These are phyloP conservation scores for Loris lydekkerianus DNA, from an alignment of 2,797 vertebrate species.

Conservation along the genomic window DNA sequence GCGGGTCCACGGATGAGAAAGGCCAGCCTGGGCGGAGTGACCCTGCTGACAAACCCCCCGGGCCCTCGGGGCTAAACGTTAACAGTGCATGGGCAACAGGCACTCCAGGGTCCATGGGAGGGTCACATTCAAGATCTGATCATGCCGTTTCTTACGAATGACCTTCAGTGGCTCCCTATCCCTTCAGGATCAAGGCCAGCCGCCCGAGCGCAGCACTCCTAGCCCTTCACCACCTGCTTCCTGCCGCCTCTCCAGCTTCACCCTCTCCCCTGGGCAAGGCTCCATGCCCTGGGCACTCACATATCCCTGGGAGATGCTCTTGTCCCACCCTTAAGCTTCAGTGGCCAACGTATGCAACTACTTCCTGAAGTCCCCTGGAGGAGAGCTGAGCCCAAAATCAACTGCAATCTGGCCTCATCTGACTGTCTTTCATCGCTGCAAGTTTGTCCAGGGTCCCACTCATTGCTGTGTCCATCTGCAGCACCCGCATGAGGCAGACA, in stretches of 20 bases:
- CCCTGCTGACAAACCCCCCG: background rate
- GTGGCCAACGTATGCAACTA: too few relatives aligned
- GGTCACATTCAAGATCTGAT: background rate
- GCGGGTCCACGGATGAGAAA: accelerated
- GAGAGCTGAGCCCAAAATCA: accelerated
- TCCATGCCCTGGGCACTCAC: background rate
- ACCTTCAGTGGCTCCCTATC: background rate
- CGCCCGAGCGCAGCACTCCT: background rate
- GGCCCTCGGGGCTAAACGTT: background rate
- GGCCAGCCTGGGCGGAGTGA: background rate
- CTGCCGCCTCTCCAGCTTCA: background rate
- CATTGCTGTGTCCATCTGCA: background rate
- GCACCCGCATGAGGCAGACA: background rate
- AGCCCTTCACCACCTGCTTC: background rate
- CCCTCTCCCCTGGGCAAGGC: background rate
- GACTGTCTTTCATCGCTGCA: background rate
- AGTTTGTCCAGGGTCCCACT: background rate
- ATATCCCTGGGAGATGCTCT: background rate
- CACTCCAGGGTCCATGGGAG: background rate
- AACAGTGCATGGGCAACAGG: background rate
- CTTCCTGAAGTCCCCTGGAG: background rate
- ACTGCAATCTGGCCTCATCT: background rate
- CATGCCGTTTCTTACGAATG: background rate
- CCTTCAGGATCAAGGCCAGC: background rate
- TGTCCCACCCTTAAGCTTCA: background rate